Base-by-base conservation (phyloP, 2,797 vertebrate species). In the Pseudochirops cupreus region DNA sequence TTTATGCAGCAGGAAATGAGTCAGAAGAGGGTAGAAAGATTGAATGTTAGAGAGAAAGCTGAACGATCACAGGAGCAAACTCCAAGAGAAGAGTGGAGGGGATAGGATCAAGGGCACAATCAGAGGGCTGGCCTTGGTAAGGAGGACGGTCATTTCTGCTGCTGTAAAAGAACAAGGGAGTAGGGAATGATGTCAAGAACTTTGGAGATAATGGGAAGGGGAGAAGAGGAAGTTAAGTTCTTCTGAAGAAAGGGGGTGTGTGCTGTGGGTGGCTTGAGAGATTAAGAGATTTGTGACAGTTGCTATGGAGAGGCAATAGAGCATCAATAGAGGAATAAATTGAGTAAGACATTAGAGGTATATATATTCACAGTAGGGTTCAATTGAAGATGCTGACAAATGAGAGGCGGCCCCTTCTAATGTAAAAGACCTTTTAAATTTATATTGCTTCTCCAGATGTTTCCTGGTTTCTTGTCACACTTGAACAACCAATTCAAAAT, bases 401-500 rank as follows among this genome's bases (percentile, higher is more conserved):
- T 92, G 91, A 96, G 97, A 95, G 87, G 91, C 59, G 62, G 94
- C 92, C 52, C 96, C 97, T 97, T 95, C 94, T 95, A 93, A 94
- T 2, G 50, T 93, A 96, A 94, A 95, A 94, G 59, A 21, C 87
- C 94, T 92, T 97, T 96, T 94, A 91, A 93, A 96, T 93, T 94
- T 74, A n/a, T 67, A 46, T 74, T 56, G 91, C 16, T 90, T 92
- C 93, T 97, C 90, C 91, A 91, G 56, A 96, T 93, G 90, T 67
- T 95, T 74, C 67, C 95, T 94, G 96, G 94, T 93, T 93, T 96
- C 96, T 97, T 96, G 94, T 95, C 96, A 97, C 0, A 28, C 96
- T 96, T 92, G 92, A 98, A 94, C 92, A 93, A 95, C 21, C 90
- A 90, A 93, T 97, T 97, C 96, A 96, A 89, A 94, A 93, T 56